Base-by-base conservation (phyloP, 2,113 vertebrate species). In the Hippocampus mohnikei region DNA sequence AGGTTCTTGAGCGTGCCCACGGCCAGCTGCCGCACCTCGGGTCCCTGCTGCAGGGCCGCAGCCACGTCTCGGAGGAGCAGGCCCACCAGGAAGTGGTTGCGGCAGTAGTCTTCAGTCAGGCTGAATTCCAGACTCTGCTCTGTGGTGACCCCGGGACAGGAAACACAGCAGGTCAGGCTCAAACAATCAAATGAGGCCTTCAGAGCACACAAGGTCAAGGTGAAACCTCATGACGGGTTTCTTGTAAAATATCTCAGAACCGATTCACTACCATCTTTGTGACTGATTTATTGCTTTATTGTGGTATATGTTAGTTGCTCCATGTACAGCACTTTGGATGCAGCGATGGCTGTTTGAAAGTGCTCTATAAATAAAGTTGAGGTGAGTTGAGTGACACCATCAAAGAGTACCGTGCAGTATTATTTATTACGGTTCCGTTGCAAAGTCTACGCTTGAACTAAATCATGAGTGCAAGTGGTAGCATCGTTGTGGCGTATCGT, bases 81-180 rank as follows among this genome's bases (percentile, higher is more conserved):
- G 40, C 97, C 97, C 76, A 98, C 95, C 75, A 98, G 90, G 87
- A 98, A 98, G 84, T 98, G 97, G 84, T 98, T 93, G 20, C 84
- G 93, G 87, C 97, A 98, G 87, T 95, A 98, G 2, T 98, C 97
- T 71, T 99, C 97, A 0, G 95, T 95, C 87, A 98, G 90, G 86
- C 89, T 95, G 91, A 93, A 97, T 89, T 98, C 96, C 78, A 99
- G 91, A 75, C 93, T 95, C 80, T 92, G 90, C 85, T 99, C 97
- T 98, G 93, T 78, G 88, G 77, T 84, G 61, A 82, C 84, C 29
- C 33, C 61, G 60, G 8, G 71, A 73, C 15, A 44, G 23, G n/a
- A 71, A 40, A 40, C 6, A 29, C 33, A 37, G 59, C 59, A 72
- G 61, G 27, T 3, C 16, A 40, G 33, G 18, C 8, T 18, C 6